A percentile compares a stretch with the other conserved stretches of the same genome.
phyloP scores from a whole-genome alignment of 2,888 invertebrate genomes.

The Mythimna albipuncta region DNA sequence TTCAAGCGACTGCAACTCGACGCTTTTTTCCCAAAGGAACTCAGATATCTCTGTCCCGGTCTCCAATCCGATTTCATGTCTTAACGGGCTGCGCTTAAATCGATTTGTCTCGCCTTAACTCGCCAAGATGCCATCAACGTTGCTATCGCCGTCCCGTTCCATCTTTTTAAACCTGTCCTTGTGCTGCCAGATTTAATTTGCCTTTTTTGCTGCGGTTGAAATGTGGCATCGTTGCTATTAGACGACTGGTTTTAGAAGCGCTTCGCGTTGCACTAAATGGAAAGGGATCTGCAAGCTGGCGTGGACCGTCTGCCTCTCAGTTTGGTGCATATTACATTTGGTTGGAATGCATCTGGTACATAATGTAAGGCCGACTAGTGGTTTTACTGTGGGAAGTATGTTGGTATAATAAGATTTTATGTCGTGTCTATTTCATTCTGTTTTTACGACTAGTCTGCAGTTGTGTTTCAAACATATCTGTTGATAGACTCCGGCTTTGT shows the following conservation, averaged over 20 bases:
- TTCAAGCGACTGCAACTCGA: constrained; percentile 64
- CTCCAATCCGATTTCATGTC: constrained; percentile 78
- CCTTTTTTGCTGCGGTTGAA: constrained; percentile 76
- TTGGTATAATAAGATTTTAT: constrained; percentile 50
- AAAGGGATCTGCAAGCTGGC: constrained; percentile 57
- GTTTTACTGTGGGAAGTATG: constrained; percentile 50
- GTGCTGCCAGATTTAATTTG: constrained; percentile 79
- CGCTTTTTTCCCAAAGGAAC: constrained; percentile 74
- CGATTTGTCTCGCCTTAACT: constrained; percentile 86
- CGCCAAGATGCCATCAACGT: constrained; percentile 73
- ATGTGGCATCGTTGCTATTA: constrained; percentile 69
- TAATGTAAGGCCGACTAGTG: constrained; percentile 44
- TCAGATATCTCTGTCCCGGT: constrained; percentile 75
- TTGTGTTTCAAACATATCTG: constrained; percentile 44
- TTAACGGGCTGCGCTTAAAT: constrained; percentile 78
- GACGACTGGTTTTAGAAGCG: constrained; percentile 66
- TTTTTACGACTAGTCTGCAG: constrained; percentile 57
- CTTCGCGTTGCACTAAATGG: constrained; percentile 64
- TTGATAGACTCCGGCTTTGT: constrained; percentile 46
- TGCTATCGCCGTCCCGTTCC: constrained; percentile 76
- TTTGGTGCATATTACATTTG: constrained; percentile 59
- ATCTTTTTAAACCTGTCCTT: constrained; percentile 79
- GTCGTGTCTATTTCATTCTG: constrained; percentile 45
- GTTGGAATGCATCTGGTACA: constrained; percentile 43
- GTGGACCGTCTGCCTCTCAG: constrained; percentile 23